These are phyloP conservation scores for Camponotus fellah DNA, from an alignment of 2,888 invertebrate genomes.

Conservation along the genomic window DNA sequence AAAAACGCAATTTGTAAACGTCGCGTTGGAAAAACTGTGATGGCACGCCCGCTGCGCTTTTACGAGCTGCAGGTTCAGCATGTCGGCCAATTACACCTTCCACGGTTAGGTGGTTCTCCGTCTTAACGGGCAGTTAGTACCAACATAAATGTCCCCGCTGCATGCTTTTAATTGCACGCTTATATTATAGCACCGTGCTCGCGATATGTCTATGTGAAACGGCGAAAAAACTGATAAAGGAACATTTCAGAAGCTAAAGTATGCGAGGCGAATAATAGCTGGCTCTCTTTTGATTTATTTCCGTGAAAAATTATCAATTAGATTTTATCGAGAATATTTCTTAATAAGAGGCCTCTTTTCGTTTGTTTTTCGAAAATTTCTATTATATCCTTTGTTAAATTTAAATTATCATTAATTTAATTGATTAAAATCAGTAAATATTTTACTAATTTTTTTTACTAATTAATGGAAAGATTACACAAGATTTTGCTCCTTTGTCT, in stretches of 20 bases:
- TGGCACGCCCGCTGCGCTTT: conserved; percentile 80
- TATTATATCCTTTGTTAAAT: neutral
- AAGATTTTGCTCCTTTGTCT: no score
- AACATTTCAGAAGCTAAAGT: conserved; percentile 31
- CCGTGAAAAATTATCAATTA: conserved; percentile 3
- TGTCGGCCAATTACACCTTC: conserved; percentile 83
- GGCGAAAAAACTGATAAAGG: conserved; percentile 38
- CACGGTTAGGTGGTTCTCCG: conserved; percentile 81
- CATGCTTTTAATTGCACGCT: conserved; percentile 82
- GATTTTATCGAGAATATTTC: neutral
- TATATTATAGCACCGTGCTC: conserved; percentile 66
- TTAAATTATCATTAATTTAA: no score
- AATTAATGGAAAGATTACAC: neutral
- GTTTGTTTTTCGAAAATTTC: neutral
- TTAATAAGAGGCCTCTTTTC: neutral
- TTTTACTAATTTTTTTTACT: no score
- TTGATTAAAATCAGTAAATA: no score
- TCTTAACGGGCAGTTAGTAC: conserved; percentile 84
- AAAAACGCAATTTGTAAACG: conserved; percentile 47
- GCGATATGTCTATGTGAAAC: conserved; percentile 56
- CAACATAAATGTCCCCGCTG: conserved; percentile 82
- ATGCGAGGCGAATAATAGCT: conserved; percentile 34
- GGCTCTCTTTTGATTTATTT: conserved; percentile 58
- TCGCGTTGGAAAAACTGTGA: conserved; percentile 67
- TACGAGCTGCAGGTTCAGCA: conserved; percentile 83